Conservation (phyloP, 2,113 vertebrate genomes). For the Paralichthys olivaceus region DNA sequence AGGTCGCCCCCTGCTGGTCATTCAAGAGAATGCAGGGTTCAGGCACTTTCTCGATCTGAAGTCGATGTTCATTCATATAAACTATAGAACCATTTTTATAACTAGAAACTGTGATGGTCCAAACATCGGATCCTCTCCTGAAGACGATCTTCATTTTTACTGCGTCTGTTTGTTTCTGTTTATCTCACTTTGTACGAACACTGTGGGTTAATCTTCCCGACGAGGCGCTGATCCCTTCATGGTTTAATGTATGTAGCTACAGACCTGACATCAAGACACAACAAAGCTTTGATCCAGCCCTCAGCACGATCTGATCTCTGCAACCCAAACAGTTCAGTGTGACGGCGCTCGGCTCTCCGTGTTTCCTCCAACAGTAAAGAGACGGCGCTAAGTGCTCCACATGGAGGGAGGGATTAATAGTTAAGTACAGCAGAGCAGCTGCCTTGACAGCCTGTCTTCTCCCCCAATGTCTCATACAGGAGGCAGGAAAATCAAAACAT, state of each 20-base stretch:
- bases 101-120: no score
- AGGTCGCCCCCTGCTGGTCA: no score
- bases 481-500: slow-evolving; percentile 35
- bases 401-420: slow-evolving; percentile 47
- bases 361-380: slow-evolving; percentile 14
- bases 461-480: slow-evolving; percentile 23
- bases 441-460: slow-evolving; percentile 31
- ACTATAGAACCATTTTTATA: no score
- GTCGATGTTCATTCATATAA: no score
- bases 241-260: neutral
- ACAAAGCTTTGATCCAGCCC: slow-evolving; percentile 27
- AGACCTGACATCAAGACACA: slow-evolving; percentile 22
- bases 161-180: neutral
- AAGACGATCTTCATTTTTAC: no score
- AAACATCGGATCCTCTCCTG: no score
- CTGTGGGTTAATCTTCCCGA: neutral
- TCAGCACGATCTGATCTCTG: slow-evolving; percentile 39
- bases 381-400: slow-evolving; percentile 46
- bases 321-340: slow-evolving; percentile 31
- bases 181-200: neutral
- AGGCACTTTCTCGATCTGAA: no score
- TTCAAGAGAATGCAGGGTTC: no score
- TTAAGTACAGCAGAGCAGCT: slow-evolving; percentile 41
- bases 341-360: slow-evolving; percentile 1
- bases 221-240: neutral